phyloP scores from a whole-genome alignment of 1,140 invertebrate genomes.

The Pomphorhynchus laevis region DNA sequence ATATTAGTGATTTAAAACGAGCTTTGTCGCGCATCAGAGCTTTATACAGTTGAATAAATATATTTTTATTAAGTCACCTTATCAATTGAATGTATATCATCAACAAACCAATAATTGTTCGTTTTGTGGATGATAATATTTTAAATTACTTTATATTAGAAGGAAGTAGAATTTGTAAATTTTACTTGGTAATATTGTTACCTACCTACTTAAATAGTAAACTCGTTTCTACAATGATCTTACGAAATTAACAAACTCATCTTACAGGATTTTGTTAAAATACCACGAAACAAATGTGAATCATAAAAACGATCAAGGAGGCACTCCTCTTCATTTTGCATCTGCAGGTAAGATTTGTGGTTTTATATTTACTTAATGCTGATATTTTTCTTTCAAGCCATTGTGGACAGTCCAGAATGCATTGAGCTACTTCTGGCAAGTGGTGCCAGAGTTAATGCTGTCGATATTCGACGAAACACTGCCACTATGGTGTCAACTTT shows the following conservation, averaged over 20 bases:
- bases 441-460: constrained; percentile 8
- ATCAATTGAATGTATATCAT: too few species aligned
- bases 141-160: too few species aligned
- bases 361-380: neutral
- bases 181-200: too few species aligned
- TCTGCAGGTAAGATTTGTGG: neutral
- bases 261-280: neutral
- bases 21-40: too few species aligned
- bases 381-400: neutral
- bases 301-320: constrained; percentile 9
- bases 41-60: too few species aligned
- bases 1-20: too few species aligned
- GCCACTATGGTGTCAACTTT: constrained; percentile 8
- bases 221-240: too few species aligned
- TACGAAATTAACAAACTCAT: too few species aligned
- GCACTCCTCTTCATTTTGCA: constrained; percentile 9
- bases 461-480: constrained; percentile 6
- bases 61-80: too few species aligned
- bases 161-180: too few species aligned
- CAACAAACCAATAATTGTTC: neutral
- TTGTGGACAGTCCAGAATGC: constrained; percentile 7
- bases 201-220: too few species aligned
- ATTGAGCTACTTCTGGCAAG: constrained; percentile 1
- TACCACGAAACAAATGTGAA: constrained; percentile 9
- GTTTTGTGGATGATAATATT: too few species aligned